Conservation (phyloP, 2,888 invertebrate genomes). For the Rhaphigaster nebulosa region DNA sequence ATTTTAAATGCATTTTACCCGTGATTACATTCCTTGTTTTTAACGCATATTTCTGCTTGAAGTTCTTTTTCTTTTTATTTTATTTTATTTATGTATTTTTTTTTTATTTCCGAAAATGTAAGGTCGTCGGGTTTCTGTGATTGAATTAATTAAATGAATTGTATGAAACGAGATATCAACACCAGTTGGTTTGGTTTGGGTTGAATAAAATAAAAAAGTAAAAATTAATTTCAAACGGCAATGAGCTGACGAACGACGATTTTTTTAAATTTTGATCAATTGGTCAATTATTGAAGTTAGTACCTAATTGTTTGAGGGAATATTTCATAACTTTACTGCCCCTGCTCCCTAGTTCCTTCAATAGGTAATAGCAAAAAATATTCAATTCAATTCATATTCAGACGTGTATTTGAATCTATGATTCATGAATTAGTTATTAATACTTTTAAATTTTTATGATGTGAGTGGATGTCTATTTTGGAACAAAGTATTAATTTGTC, state of each 20-base stretch:
- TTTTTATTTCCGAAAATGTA: not conserved
- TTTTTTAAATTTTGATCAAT: not conserved
- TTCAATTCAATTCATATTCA: too few species aligned
- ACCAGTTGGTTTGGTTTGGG: not conserved
- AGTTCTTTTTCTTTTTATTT: not conserved
- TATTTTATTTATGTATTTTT: not conserved
- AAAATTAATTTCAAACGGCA: not conserved
- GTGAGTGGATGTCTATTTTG: too few species aligned
- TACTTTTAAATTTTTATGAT: too few species aligned
- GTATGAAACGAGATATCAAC: not conserved
- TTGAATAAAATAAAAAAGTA: not conserved
- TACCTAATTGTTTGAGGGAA: not conserved
- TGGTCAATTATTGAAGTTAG: not conserved
- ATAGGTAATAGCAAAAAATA: too few species aligned
- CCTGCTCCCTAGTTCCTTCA: too few species aligned
- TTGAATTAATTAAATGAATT: not conserved
- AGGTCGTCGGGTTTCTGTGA: not conserved
- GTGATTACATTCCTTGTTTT: not conserved
- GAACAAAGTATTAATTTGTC: too few species aligned
- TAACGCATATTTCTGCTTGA: not conserved
- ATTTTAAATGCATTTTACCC: not conserved
- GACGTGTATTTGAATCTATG: too few species aligned
- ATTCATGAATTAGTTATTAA: too few species aligned
- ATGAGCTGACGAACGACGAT: not conserved
- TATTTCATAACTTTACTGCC: not conserved